Conservation (phyloP, 2,888 invertebrate species). For the Dicyrtoma fusca region DNA sequence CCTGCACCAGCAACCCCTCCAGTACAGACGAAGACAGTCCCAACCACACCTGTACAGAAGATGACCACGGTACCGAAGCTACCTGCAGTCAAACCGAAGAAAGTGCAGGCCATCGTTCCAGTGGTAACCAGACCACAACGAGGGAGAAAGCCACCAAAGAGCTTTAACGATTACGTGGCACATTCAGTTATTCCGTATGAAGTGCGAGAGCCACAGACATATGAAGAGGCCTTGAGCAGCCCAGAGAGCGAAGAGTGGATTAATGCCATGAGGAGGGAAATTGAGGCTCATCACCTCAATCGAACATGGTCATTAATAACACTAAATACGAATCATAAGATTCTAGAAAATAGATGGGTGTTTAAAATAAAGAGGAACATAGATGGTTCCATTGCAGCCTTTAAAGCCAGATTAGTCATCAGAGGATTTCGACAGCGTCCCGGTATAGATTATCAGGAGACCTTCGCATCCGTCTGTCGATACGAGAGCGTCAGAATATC, state of each 20-base stretch:
- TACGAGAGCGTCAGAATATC: constrained; percentile 26
- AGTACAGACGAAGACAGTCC: too few relatives aligned
- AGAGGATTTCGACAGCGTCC: constrained; percentile 27
- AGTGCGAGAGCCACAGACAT: neutral
- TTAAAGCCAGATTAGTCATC: constrained; percentile 29
- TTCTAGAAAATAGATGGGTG: constrained; percentile 27
- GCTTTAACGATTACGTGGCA: too few relatives aligned
- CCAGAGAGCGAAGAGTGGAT: neutral
- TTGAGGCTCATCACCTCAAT: neutral
- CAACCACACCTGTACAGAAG: too few relatives aligned
- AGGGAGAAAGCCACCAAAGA: too few relatives aligned
- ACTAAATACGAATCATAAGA: neutral
- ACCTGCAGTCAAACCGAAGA: too few relatives aligned
- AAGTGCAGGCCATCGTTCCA: too few relatives aligned
- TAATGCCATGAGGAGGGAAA: neutral
- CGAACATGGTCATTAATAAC: neutral
- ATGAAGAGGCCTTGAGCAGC: neutral
- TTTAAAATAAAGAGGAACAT: constrained; percentile 27
- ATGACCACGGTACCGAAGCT: too few relatives aligned
- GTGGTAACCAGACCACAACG: too few relatives aligned
- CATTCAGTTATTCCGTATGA: too few relatives aligned
- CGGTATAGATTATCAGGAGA: constrained; percentile 37
- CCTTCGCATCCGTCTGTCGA: constrained; percentile 32
- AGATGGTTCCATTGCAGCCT: constrained; percentile 7
- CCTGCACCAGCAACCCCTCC: too few relatives aligned